Base-by-base conservation (phyloP, 2,888 invertebrate genomes). In the Luperina testacea region DNA sequence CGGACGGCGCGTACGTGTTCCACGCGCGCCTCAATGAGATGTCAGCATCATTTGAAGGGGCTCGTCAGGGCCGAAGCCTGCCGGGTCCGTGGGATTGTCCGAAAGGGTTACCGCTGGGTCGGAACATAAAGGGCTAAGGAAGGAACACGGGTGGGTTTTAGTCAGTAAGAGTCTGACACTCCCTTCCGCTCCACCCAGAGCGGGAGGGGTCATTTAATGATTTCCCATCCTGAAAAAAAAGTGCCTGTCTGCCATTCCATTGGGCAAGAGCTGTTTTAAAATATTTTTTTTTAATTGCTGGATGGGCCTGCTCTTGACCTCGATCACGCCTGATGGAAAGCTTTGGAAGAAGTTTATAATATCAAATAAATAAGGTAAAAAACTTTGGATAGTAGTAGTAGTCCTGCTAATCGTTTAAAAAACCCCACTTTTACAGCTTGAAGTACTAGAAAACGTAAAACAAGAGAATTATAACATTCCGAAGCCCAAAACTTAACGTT, bases 391-490 rank as follows among this genome's bases (percentile, higher is more conserved):
- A 20, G 5, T 32, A 32, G n/a, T 11, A 57, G n/a, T 4, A 57
- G 11, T 20, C 20, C 5, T 38, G 15, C 24, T n/a, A 32, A 78
- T 20, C 4, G 17, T 15, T 2, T 24, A 38, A 24, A 9, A 24
- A 48, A 59, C 27, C 65, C 8, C 27, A 24, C 27, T 63, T 63
- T 20, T 9, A 48, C 20, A 38, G 15, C 17, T 51, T 27, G 15
- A 63, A 24, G 17, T 48, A 42, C 42, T 24, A 17, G 4, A 61
- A 73, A 81, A 27, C 17, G 4, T 38, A n/a, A 51, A n/a, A 59
- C 32, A 53, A 61, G 7, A 57, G 45, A 48, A 65, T 67, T 61
- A 51, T 51, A 72, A 48, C 20, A 82, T 75, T 71, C 72, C 11
- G 13, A 70, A 70, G 38, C 63, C 53, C 53, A 68, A 32, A 32